Conservation (phyloP, 2,113 vertebrate species). For the Oncorhynchus kisutch region DNA sequence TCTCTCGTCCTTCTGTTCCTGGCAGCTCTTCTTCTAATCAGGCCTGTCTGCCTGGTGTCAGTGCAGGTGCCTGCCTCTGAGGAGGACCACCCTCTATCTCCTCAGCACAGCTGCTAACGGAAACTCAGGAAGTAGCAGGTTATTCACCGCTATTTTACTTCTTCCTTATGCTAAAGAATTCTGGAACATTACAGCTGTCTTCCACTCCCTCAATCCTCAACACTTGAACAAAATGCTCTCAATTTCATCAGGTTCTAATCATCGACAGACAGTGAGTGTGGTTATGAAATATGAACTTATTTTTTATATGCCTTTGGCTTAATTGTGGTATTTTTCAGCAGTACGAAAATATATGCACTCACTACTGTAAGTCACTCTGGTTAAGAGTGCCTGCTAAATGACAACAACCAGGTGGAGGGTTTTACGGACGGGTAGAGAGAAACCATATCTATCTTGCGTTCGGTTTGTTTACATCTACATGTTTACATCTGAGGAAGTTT, state of each 20-base stretch:
- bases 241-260: not conserved
- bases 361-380: too few relatives aligned
- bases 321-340: not conserved
- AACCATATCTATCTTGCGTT: not conserved
- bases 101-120: not conserved
- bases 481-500: not conserved
- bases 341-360: not conserved
- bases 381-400: too few relatives aligned
- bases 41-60: not conserved
- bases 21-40: slow-evolving; percentile 5
- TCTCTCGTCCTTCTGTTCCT: not conserved
- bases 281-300: not conserved
- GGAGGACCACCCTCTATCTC: not conserved
- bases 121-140: not conserved
- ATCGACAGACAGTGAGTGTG: not conserved
- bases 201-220: not conserved
- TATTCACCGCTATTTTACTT: not conserved
- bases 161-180: not conserved
- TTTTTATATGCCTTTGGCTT: not conserved
- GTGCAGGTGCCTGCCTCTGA: not conserved
- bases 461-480: not conserved
- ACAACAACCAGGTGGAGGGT: too few relatives aligned
- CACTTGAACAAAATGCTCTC: not conserved
- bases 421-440: too few relatives aligned
- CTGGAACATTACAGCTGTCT: not conserved